Base-by-base conservation (phyloP, 2,113 vertebrate genomes). In the Spea multiplicata region DNA sequence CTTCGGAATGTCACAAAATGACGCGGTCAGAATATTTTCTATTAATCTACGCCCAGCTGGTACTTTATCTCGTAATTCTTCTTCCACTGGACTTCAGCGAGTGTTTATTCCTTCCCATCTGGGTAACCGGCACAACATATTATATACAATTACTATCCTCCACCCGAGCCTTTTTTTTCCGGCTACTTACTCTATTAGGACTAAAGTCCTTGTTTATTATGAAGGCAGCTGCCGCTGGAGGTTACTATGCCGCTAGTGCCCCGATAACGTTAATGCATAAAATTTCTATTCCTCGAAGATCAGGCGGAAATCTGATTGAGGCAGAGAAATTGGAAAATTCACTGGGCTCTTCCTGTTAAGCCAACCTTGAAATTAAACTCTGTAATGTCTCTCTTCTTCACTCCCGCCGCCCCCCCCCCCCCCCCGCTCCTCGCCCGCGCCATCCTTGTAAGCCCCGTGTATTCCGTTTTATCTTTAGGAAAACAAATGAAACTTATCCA, bases 351-450 rank as follows among this genome's bases (percentile, higher is more conserved):
- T 66, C 61, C 73, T 79, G 70, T 72, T 55, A 79, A 72, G 62
- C 76, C 76, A 73, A 66, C 70, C 70, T 79, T 79, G 70, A 73
- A 73, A 73, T 79, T 55, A 66, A 79, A 79, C 30, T 66, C 61
- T 52, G 17, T 57, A 65, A 73, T 71, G 48, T 75, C 64, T 69
- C 44, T 72, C 46, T 64, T 55, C 68, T 61, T 59, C 3, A 9
- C n/a, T 44, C 50, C 8, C 6, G 6, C 75, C 61, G 8, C 45
- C 44, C 10, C 16, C 59, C 44, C 44, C 5, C 53, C 16, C 64
- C 13, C 5, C 7, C n/a, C n/a, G n/a, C n/a, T 52, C 44, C 44
- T 44, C 30, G 30, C 57, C 30, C 30, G 45, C 59, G 9, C 64
- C 13, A 52, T 44, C 5, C 47, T 44, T 30, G 17, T 74, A n/a